Evolutionary conservation across 2,113 vertebrate species (phyloP).

Genomic region (Halcyon malimbica): DNA sequence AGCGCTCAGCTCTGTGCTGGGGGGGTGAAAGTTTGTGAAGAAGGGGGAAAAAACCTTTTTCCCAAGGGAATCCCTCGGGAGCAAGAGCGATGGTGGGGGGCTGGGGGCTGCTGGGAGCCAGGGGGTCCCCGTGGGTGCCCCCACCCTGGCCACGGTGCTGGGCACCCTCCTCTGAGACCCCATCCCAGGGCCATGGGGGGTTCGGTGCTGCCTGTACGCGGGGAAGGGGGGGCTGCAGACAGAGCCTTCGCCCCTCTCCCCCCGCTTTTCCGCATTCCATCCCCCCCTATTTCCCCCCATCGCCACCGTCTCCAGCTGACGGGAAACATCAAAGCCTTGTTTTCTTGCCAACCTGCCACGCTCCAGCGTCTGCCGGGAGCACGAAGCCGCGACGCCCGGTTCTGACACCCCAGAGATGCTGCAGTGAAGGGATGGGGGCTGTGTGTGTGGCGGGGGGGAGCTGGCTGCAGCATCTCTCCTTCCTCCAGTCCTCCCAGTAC

Average conservation of each 20-base stretch:
- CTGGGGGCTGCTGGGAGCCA: neutral
- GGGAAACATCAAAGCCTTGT: constrained; percentile 19
- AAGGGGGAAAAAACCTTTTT: neutral
- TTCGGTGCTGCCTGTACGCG: neutral
- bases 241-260: neutral
- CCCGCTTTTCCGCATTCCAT: neutral
- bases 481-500: neutral
- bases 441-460: neutral
- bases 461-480: neutral
- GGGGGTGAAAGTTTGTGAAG: neutral
- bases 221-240: neutral
- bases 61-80: neutral
- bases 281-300: neutral
- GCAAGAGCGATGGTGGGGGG: neutral
- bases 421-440: neutral
- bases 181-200: fast-evolving
- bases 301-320: neutral
- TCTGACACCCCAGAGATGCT: neutral
- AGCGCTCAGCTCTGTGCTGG: neutral
- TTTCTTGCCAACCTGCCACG: neutral
- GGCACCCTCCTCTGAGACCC: neutral
- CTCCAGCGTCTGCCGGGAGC: neutral
- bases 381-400: neutral
- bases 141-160: neutral
- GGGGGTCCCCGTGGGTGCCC: neutral